Conservation (phyloP, 2,113 vertebrate species). For the Cygnus atratus region DNA sequence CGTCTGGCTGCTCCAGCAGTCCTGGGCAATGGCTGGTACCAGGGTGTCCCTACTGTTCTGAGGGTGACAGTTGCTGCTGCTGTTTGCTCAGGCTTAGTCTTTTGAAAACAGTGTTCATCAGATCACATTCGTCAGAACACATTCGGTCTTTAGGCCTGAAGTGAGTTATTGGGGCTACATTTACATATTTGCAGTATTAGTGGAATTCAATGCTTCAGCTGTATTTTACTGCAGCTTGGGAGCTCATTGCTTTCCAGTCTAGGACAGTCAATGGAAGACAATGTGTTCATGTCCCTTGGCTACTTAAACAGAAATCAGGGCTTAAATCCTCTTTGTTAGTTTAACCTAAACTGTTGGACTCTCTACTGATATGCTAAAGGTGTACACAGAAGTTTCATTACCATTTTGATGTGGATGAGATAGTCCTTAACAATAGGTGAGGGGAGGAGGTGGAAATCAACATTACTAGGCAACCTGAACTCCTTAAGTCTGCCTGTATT, state of each 20-base stretch:
- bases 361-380: not conserved
- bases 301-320: not conserved
- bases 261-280: not conserved
- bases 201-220: not conserved
- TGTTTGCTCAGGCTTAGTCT: not conserved
- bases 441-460: not conserved
- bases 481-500: not conserved
- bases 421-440: not conserved
- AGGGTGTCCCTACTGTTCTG: not conserved
- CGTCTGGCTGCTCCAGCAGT: accelerated
- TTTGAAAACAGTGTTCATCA: not conserved
- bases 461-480: not conserved
- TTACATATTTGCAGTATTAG: not conserved
- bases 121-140: not conserved
- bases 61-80: not conserved
- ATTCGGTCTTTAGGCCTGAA: not conserved
- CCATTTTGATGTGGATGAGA: not conserved
- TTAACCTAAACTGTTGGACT: not conserved
- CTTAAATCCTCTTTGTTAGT: not conserved
- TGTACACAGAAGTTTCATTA: not conserved
- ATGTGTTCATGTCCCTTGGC: not conserved
- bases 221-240: not conserved
- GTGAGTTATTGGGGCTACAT: not conserved
- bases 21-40: not conserved
- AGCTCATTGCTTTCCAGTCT: not conserved